phyloP scores from a whole-genome alignment of 1,140 invertebrate species.

The Wasmannia auropunctata region DNA sequence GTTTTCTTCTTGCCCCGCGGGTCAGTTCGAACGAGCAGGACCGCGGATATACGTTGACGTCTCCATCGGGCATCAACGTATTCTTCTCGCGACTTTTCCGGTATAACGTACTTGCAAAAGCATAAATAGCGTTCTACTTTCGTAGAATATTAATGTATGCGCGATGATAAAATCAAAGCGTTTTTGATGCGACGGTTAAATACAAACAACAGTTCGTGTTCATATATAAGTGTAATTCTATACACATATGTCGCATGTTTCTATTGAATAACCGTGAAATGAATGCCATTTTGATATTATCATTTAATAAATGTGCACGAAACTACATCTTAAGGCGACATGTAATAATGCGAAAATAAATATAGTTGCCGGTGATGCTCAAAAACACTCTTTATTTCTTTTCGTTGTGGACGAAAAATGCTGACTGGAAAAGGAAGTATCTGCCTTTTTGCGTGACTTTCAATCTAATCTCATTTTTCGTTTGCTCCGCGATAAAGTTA shows the following conservation, averaged over 20 bases:
- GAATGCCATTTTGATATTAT: background rate
- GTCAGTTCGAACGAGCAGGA: slow-evolving; percentile 20
- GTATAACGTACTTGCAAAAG: too few relatives aligned
- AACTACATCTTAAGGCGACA: background rate
- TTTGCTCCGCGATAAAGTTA: slow-evolving; percentile 15
- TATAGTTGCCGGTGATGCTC: background rate
- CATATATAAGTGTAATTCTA: too few relatives aligned
- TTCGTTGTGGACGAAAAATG: background rate
- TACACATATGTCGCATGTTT: background rate
- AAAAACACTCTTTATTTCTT: background rate
- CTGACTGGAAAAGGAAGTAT: background rate
- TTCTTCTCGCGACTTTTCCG: background rate
- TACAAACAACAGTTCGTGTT: background rate
- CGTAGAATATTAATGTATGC: background rate
- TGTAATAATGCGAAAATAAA: background rate
- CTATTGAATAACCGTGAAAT: background rate
- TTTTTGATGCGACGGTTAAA: slow-evolving; percentile 16
- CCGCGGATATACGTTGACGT: slow-evolving; percentile 16
- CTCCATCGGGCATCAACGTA: slow-evolving; percentile 10
- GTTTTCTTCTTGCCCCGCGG: slow-evolving; percentile 43
- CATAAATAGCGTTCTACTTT: background rate
- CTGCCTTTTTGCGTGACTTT: slow-evolving; percentile 2
- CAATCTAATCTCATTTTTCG: slow-evolving; percentile 32
- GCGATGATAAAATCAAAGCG: background rate
- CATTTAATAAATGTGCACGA: background rate